A percentile compares a stretch with the other conserved stretches of the same genome.
Evolutionary conservation across 2,113 vertebrate genomes (phyloP).

Genomic region (Benitochromis conjunctus): DNA sequence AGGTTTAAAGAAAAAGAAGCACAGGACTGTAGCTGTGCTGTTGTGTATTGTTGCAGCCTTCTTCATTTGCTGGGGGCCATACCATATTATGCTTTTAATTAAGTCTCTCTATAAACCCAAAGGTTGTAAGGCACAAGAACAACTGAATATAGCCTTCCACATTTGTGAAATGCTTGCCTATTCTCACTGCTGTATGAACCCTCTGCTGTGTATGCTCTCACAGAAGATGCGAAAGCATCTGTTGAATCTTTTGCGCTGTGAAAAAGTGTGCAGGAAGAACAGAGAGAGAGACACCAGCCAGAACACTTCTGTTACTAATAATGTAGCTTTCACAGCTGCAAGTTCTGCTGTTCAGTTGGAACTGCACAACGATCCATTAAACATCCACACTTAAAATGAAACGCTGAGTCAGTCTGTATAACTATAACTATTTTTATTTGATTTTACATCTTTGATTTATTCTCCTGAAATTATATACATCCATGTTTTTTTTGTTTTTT

Average conservation of each 20-base stretch:
- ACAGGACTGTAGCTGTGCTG: neutral
- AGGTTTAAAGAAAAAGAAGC: slow-evolving; percentile 18
- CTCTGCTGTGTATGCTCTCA: neutral
- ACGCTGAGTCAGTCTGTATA: neutral
- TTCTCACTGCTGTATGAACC: neutral
- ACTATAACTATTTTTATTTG: neutral
- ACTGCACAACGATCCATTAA: neutral
- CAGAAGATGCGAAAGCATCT: slow-evolving; percentile 40
- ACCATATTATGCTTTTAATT: neutral
- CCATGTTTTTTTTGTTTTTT: neutral
- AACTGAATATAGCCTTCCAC: fast-evolving
- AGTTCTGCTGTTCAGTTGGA: neutral
- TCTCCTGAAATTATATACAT: neutral
- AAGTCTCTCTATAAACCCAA: fast-evolving
- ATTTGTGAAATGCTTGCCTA: neutral
- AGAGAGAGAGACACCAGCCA: neutral
- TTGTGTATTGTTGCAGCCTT: neutral
- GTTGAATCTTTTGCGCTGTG: neutral
- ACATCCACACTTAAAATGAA: neutral
- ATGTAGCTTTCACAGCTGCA: neutral
- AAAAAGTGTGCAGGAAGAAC: neutral
- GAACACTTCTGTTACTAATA: neutral
- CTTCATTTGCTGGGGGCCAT: fast-evolving
- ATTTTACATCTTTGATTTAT: neutral
- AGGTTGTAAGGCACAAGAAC: neutral